Evolutionary conservation across 2,888 invertebrate genomes (phyloP).

Genomic region (Trachelus troglodyta): DNA sequence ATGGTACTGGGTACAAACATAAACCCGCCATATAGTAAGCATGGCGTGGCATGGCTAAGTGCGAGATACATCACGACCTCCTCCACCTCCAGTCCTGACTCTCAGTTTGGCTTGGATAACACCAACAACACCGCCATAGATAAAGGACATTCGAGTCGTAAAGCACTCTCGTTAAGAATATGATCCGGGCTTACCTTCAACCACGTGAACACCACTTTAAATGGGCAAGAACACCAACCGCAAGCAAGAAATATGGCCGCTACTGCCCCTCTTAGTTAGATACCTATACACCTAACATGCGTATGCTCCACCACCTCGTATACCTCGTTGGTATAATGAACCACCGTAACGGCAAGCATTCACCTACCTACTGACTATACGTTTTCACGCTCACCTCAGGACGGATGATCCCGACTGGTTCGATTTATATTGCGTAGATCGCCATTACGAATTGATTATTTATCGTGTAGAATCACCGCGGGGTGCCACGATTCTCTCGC

Average conservation of each 20-base stretch:
- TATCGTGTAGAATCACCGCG: conserved; percentile 32
- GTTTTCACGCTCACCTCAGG: conserved; percentile 34
- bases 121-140: conserved; percentile 62
- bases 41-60: conserved; percentile 55
- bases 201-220: conserved; percentile 40
- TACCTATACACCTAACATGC: conserved; percentile 22
- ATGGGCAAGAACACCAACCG: conserved; percentile 8
- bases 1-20: conserved; percentile 2
- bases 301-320: conserved; percentile 34
- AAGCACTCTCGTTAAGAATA: conserved; percentile 66
- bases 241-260: conserved; percentile 47
- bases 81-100: conserved; percentile 30
- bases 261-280: conserved; percentile 55
- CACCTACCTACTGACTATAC: conserved; percentile 27
- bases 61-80: conserved; percentile 63
- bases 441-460: conserved; percentile 56
- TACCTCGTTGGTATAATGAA: conserved; percentile 44
- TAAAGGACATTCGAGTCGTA: conserved; percentile 60
- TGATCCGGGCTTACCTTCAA: conserved; percentile 63
- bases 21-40: conserved; percentile 14
- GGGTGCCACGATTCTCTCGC: background rate
- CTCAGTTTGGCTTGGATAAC: conserved; percentile 57
- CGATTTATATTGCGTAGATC: conserved; percentile 51
- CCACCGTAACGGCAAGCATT: conserved; percentile 37
- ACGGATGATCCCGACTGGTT: conserved; percentile 47